Base-by-base conservation (phyloP, 2,113 vertebrate genomes). In the Sebastes schlegelii region DNA sequence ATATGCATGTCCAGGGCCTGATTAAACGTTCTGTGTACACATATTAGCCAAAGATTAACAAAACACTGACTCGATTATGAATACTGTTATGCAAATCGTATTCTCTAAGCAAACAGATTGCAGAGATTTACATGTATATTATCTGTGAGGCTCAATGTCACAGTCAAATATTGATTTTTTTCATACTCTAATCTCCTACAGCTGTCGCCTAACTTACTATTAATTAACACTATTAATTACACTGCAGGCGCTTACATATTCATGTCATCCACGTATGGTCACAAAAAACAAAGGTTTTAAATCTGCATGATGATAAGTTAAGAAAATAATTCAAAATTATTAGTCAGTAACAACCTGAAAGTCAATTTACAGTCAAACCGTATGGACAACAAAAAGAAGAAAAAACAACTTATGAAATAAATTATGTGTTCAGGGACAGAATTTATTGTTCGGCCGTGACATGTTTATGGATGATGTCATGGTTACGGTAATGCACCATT, bases 81-180 rank as follows among this genome's bases (percentile, higher is more conserved):
- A 65, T 64, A 40, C 9, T 13, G 23, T 55, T 66, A 62, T 71
- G 85, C 34, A 51, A 79, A 82, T 66, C 0, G 13, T 40, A 11
- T 52, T 58, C 8, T 67, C 52, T 17, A 4, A 63, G 34, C 46
- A 82, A 82, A 82, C 51, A 48, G 14, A 67, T 48, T 13, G 5
- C 14, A 54, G 48, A 64, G 13, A 84, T 75, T 71, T 71, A 75
- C 74, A 77, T 80, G 65, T 23, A 1, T 68, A 48, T 79, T 51
- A 55, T 26, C 17, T 19, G n/a, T 12, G 11, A 57, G n/a, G 61
- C 8, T 71, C 5, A 61, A 48, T 54, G 58, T 83, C 64, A 43
- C 49, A 23, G 51, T 67, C 52, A 72, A 79, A 82, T 67, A 72
- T 76, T 60, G 73, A 68, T 72, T 21, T 45, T 46, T 19, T 55